Base-by-base conservation (phyloP, 2,888 invertebrate genomes). In the Falcaria lacertinaria region DNA sequence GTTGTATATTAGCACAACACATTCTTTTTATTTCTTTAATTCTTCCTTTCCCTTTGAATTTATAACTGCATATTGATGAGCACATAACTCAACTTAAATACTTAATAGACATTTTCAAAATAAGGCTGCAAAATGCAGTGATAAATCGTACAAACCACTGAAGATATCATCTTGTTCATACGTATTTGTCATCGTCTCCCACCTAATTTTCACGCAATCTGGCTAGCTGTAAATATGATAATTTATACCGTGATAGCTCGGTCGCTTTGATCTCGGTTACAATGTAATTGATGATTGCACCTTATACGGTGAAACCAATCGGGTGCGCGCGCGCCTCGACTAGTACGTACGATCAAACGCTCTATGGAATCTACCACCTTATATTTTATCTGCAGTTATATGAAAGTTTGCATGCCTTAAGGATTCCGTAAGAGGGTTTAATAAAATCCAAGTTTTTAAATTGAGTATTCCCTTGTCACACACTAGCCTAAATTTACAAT, bases 271-370 rank as follows among this genome's bases (percentile, higher is more conserved):
- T 86, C 86, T 84, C 76, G 63, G 78, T 80, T 79, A 86, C 87
- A 87, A 87, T 86, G 69, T 86, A 85, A 88, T 88, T 87, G 84
- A 88, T 87, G 86, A 80, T 81, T 78, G 76, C 69, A 55, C 65
- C 67, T 55, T 70, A 59, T 63, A 64, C 51, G 58, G 74, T 61
- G 72, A 73, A 65, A 68, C 73, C 65, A 71, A 75, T 69, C 63
- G 61, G 48, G 57, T 55, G 64, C 60, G 60, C 64, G 66, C 63
- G 60, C 53, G 44, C 43, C 47, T 47, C 41, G 17, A 45, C 42
- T 8, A 36, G 34, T 13, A 5, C 46, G 47, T 52, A 11, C 11
- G 28, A 22, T 22, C 22, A 22, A 28, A 28, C 11, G 28, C 28
- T 19, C 19, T 19, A 6, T 28, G 28, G 28, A 28, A 28, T 28